phyloP scores from a whole-genome alignment of 2,797 vertebrate species.

The Anguilla megastoma region DNA sequence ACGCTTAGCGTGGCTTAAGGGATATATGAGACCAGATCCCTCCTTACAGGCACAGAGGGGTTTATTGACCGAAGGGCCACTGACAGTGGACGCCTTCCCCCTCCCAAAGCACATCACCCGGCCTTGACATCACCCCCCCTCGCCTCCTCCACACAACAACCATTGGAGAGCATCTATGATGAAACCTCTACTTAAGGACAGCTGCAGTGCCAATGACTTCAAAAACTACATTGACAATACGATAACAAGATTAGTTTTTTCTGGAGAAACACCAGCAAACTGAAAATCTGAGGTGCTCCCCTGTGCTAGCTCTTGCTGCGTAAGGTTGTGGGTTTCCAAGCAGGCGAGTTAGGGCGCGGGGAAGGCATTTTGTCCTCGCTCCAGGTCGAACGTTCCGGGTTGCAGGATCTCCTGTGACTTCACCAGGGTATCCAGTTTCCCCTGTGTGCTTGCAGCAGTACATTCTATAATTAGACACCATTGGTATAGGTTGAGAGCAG shows the following conservation, averaged over 20 bases:
- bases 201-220: not conserved
- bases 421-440: slow-evolving; percentile 6
- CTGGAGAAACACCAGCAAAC: not conserved
- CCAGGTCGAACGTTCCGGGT: not conserved
- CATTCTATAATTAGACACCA: slow-evolving; percentile 16
- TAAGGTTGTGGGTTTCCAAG: not conserved
- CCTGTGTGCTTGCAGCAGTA: not conserved
- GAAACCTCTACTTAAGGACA: not conserved
- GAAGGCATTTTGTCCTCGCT: not conserved
- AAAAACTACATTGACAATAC: not conserved
- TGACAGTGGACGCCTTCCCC: not conserved
- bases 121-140: not conserved
- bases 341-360: not conserved
- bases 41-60: not conserved
- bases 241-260: not conserved
- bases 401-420: slow-evolving; percentile 8
- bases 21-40: not conserved
- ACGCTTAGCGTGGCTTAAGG: not conserved
- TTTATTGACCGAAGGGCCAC: not conserved
- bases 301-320: not conserved
- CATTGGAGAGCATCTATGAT: not conserved
- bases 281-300: not conserved
- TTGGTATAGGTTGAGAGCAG: not conserved
- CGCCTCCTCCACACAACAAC: not conserved
- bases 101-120: not conserved